Base-by-base conservation (phyloP, 2,888 invertebrate genomes). In the Lacanobia wlatinum region DNA sequence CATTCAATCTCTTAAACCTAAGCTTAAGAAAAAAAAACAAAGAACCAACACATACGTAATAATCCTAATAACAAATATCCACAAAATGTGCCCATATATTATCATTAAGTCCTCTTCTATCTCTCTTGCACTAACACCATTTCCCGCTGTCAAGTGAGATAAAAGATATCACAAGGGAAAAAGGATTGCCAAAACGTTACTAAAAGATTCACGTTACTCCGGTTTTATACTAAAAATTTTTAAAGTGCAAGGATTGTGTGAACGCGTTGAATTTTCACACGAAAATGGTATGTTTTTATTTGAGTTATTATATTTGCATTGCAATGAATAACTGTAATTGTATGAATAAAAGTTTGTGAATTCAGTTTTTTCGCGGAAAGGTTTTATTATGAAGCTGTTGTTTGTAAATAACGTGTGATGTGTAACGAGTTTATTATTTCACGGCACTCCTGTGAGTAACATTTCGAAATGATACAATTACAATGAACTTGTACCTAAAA, bases 11-110 rank as follows among this genome's bases (percentile, higher is more conserved):
- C 52, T 55, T 64, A 58, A 68, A 70, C 40, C 18, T 4, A 55
- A 40, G 8, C 18, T 43, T 50, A 60, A 61, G 28, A 23, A 68
- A 74, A 70, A 50, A 65, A 55, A 65, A 53, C 50, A 61, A 69
- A 52, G 56, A 60, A 23, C 48, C 14, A 48, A 67, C 53, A 58
- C 23, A 65, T 52, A 40, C 28, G 46, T 60, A 68, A 71, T 68
- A 80, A 79, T 79, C 75, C 74, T 53, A 50, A 78, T 72, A 79
- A 75, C 63, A 72, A 68, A 80, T 78, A 75, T 71, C 69, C 59
- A 66, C 56, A 76, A 53, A 69, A 76, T 72, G 65, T 70, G 60
- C 69, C 56, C 72, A 79, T 79, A 67, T 61, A 75, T 75, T 75
- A 75, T 69, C 71, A 79, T 71, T 69, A 75, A 69, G 62, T 61